Evolutionary conservation across 1,140 invertebrate genomes (phyloP).

Genomic region (Callitettix versicolor): DNA sequence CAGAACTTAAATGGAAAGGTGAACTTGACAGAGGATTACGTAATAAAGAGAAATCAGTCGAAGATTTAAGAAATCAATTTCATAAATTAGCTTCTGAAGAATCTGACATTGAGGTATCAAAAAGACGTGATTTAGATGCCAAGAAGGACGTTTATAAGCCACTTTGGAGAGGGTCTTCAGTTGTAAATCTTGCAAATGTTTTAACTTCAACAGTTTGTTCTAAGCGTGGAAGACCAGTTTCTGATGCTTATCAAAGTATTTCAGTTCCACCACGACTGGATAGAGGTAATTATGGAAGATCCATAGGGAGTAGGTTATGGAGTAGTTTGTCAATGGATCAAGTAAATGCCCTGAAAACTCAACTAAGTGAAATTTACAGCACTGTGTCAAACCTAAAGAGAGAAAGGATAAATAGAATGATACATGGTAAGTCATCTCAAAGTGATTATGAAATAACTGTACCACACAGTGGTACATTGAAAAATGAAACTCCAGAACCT

Average conservation of each 20-base stretch:
- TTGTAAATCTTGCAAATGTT: conserved; percentile 58
- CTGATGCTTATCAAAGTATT: conserved; percentile 13
- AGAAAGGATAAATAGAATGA: conserved; percentile 30
- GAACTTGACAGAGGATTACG: conserved; percentile 70
- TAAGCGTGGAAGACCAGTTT: conserved; percentile 24
- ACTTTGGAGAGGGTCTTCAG: conserved; percentile 70
- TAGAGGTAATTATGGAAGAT: conserved; percentile 25
- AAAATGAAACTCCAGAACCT: conserved; percentile 5
- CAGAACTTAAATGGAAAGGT: conserved; percentile 56
- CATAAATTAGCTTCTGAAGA: conserved; percentile 41
- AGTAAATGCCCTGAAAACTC: conserved; percentile 67
- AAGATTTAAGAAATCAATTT: conserved; percentile 67
- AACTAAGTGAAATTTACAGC: conserved; percentile 72
- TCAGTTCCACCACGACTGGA: conserved; percentile 8
- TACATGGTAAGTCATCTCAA: conserved; percentile 19
- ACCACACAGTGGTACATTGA: conserved; percentile 27
- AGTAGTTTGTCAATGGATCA: conserved; percentile 77
- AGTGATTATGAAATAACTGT: conserved; percentile 50
- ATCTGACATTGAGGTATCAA: conserved; percentile 34
- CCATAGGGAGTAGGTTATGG: conserved; percentile 60
- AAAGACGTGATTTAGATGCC: conserved; percentile 34
- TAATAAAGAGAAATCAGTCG: conserved; percentile 75
- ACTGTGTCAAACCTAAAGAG: conserved; percentile 34
- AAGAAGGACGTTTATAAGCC: conserved; percentile 60
- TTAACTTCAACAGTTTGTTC: conserved; percentile 32